These are phyloP conservation scores for Cosmia pyralina DNA, from an alignment of 2,888 invertebrate genomes.

Conservation along the genomic window DNA sequence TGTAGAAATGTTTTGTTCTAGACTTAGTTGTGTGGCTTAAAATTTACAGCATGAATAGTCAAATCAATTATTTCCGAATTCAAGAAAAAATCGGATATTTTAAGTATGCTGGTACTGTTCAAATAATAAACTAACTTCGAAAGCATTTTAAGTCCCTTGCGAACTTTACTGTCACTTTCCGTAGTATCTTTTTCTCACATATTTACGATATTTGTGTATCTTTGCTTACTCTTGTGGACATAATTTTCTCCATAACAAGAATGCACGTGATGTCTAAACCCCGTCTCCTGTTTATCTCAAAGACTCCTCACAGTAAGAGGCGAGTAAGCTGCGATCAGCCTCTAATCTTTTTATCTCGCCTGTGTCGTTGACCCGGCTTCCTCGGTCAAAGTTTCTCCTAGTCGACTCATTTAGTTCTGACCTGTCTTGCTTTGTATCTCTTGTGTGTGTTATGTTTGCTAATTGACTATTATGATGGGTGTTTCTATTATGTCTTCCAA, in stretches of 20 bases:
- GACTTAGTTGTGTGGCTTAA: background rate
- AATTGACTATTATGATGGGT: conserved; percentile 10
- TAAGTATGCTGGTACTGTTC: background rate
- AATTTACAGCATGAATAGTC: background rate
- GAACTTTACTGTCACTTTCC: background rate
- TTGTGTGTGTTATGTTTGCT: conserved; percentile 26
- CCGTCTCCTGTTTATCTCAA: conserved; percentile 47
- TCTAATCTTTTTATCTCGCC: conserved; percentile 64
- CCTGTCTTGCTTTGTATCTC: conserved; percentile 23
- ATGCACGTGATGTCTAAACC: conserved; percentile 20
- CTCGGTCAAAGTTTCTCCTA: conserved; percentile 22
- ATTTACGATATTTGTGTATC: background rate
- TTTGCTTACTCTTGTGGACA: background rate
- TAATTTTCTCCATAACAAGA: conserved; percentile 14
- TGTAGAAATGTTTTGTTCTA: conserved; percentile 1
- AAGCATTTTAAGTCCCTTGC: background rate
- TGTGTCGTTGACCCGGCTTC: conserved; percentile 51
- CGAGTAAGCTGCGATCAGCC: conserved; percentile 49
- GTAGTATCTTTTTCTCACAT: background rate
- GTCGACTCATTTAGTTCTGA: conserved; percentile 31
- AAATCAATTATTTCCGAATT: background rate
- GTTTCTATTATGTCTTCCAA: conserved; percentile 3
- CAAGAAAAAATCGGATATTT: background rate
- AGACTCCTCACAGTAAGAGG: conserved; percentile 42
- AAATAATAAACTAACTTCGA: background rate